Base-by-base conservation (phyloP, 1,140 invertebrate species). In the Parasteatoda tepidariorum region DNA sequence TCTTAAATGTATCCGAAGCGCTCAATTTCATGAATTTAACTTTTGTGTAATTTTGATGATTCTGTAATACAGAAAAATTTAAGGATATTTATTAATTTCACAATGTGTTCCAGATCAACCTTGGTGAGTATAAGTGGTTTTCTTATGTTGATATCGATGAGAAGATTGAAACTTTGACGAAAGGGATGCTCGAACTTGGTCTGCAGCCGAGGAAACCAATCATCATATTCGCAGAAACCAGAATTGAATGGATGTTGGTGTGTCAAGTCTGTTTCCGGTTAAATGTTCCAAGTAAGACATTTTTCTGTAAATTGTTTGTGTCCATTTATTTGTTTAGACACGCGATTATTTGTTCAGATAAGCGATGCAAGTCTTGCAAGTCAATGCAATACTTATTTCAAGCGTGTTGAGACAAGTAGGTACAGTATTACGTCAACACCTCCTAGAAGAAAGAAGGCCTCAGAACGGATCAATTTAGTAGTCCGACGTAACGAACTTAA, bases 201-300 rank as follows among this genome's bases (percentile, higher is more conserved):
- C 91, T 94, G 81, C 89, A 91, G 70, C 91, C 93, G 1, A 91
- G 91, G 11, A 90, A 92, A 68, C 96, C 95, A 86, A 90, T 99
- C 76, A 94, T 96, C 15, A 95, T 99, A 85, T 99, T 98, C 90
- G 96, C 97, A 0, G 98, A 99, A 91, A 99, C 98, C 0, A 91
- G 97, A 84, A 94, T 94, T 24, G 98, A 99, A 91, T 99, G 98
- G 98, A 94, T 99, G 92, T 93, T 98, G 30, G 93, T 96, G 0
- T 95, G 96, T 93, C 95, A 85, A 91, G 94, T 68, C 13, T 71
- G 75, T 22, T 76, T 81, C 24, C 55, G 83, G n/a, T 33, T 84
- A 4, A 85, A 84, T 85, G 86, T 92, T 89, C 83, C 83, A 38
- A 71, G 82, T 84, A 67, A 4, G 18, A 38, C 5, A n/a, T n/a